These are phyloP conservation scores for Lycodopsis pacificus DNA, from an alignment of 2,797 vertebrate genomes.

Conservation along the genomic window DNA sequence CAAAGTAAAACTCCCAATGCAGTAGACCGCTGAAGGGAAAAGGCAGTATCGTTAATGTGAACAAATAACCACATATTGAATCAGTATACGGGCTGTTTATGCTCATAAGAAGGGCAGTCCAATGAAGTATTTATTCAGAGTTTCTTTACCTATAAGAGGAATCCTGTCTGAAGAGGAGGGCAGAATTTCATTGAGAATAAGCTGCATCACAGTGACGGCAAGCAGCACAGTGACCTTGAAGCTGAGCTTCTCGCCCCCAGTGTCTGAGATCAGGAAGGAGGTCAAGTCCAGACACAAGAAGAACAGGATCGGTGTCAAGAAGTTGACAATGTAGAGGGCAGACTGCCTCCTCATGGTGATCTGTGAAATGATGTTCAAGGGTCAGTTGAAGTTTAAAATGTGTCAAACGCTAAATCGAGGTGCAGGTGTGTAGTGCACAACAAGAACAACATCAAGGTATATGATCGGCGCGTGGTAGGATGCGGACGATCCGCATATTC, in stretches of 20 bases:
- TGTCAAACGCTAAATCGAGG: background rate
- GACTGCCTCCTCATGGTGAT: constrained; percentile 12
- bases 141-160: constrained; percentile 80
- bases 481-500: no score
- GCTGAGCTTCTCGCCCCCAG: constrained; percentile 75
- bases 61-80: background rate
- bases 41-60: background rate
- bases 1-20: constrained; percentile 80
- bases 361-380: constrained; percentile 69
- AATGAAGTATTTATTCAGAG: background rate
- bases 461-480: no score
- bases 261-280: constrained; percentile 59
- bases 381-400: no score
- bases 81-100: background rate
- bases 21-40: constrained; percentile 77
- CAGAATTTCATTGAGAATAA: constrained; percentile 84
- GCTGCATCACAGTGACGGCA: constrained; percentile 80
- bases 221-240: constrained; percentile 85
- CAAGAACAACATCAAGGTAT: background rate
- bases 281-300: constrained; percentile 82
- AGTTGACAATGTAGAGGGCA: constrained; percentile 20
- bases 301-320: constrained; percentile 37
- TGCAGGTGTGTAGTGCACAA: background rate
- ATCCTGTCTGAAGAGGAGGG: constrained; percentile 75
- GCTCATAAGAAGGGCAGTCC: background rate